Conservation (phyloP, 2,888 invertebrate species). For the Sturmia bella region DNA sequence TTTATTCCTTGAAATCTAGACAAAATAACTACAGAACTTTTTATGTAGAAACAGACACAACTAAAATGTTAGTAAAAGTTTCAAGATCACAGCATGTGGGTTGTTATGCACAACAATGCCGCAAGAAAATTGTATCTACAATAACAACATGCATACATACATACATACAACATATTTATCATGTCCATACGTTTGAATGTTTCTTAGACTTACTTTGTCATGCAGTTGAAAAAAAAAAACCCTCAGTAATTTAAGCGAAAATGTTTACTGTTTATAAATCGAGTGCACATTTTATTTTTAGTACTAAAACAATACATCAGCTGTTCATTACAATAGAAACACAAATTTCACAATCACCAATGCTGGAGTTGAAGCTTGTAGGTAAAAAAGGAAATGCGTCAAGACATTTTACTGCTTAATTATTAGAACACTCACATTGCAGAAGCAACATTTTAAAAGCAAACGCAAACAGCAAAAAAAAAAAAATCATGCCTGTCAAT, state of each 20-base stretch:
- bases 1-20: conserved; percentile 57
- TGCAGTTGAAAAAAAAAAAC: conserved; percentile 21
- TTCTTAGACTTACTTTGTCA: neutral
- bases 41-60: neutral
- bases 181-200: conserved; percentile 3
- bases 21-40: conserved; percentile 8
- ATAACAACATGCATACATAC: conserved; percentile 7
- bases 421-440: neutral
- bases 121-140: conserved; percentile 27
- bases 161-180: neutral
- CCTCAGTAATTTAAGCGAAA: conserved; percentile 46
- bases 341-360: no score
- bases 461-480: conserved; percentile 15
- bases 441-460: neutral
- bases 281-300: neutral
- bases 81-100: conserved; percentile 70
- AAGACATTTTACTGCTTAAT: neutral
- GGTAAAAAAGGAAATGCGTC: conserved; percentile 26
- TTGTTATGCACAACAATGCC: conserved; percentile 20
- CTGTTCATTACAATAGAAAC: conserved; percentile 15
- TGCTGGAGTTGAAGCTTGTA: no score
- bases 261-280: conserved; percentile 17
- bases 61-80: conserved; percentile 45
- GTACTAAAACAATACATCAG: neutral
- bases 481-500: conserved; percentile 56